Evolutionary conservation across 2,888 invertebrate species (phyloP), one percentile per base, ranked within the genome.

Genomic region (Apodemia mormo): DNA sequence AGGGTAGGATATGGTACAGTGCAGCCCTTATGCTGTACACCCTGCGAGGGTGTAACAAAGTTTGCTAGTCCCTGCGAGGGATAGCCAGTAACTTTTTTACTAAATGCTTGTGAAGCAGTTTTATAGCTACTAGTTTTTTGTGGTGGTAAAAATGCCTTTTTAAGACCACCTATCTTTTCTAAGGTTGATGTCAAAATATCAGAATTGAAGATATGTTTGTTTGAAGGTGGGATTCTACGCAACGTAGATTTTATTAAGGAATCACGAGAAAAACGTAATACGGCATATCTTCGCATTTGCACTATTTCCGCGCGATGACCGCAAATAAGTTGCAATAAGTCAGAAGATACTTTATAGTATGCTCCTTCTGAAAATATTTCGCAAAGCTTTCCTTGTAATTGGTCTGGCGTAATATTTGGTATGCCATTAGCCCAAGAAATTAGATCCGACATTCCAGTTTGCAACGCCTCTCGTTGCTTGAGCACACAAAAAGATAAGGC

Each of bases 271-370:
- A 54, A 70, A 5, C 37, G 30, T 52, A 70, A 49, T 12, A 73
- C 29, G 10, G 64, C 56, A 49, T 71, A 69, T 1, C 71, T 8
- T 2, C 71, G 70, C 67, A 71, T 71, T 70, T 71, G 68, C 10
- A 73, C 29, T 37, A 68, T 49, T 9, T 73, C 71, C 30, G 70
- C 68, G 6, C 70, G 58, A 30, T 71, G 70, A 33, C 71, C 73
- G 22, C 69, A 73, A 12, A 68, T 14, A 54, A 73, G 68, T 56
- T 73, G 66, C 14, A 49, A 29, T n/a, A 66, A 49, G 49, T 66
- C 66, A 7, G 66, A 66, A 6, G 66, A 66, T 30, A 49, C 14
- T 2, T 45, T 49, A 49, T 66, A 33, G 9, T 45, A 66, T 12
- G 22, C 52, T 14, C 66, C 66, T 8, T 66, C 22, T 7, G 29